Conservation (phyloP, 2,888 invertebrate species). For the Muschampia plurimacula region DNA sequence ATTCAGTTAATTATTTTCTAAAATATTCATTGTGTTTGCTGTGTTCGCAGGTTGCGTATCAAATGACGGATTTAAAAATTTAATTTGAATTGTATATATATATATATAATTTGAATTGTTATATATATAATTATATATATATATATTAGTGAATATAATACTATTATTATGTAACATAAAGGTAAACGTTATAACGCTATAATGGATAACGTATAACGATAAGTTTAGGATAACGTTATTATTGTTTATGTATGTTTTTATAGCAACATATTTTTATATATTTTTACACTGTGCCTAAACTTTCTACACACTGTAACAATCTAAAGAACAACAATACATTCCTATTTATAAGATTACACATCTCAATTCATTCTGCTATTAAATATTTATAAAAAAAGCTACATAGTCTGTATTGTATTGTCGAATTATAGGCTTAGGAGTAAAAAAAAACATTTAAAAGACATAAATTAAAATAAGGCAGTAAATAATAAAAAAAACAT, state of each 20-base stretch:
- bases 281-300: not conserved
- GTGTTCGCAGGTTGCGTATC: too few species aligned
- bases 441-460: not conserved
- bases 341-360: conserved; percentile 25
- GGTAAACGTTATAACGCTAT: not conserved
- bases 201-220: not conserved
- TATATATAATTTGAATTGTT: too few species aligned
- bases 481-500: not conserved
- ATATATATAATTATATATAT: too few species aligned
- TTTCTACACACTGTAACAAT: conserved; percentile 21
- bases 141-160: too few species aligned
- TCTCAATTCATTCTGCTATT: conserved; percentile 10
- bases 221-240: not conserved
- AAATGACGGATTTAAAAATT: too few species aligned
- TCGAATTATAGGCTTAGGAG: conserved; percentile 6
- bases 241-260: not conserved
- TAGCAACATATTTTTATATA: not conserved
- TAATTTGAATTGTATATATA: too few species aligned
- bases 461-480: not conserved
- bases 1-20: too few species aligned
- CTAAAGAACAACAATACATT: conserved; percentile 17
- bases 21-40: too few species aligned
- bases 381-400: conserved; percentile 22
- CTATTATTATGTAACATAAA: not conserved
- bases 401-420: conserved; percentile 26